Evolutionary conservation across 2,797 vertebrate species (phyloP), one percentile per base, ranked within the genome.

Genomic region (Alcedo quadribrachys): DNA sequence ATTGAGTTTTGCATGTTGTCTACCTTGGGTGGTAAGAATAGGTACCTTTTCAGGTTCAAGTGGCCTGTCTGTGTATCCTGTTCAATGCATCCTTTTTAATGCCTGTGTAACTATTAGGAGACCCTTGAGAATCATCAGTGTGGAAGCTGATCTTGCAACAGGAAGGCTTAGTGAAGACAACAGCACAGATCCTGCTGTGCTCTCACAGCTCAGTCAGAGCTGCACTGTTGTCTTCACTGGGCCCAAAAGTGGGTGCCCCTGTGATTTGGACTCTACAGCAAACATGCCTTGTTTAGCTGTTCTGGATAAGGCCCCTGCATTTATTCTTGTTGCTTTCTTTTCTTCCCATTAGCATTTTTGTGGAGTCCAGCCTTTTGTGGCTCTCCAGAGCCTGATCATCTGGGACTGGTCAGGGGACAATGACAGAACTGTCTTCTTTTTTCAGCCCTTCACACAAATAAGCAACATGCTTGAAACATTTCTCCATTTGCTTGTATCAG

Each of bases 341-440:
- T 92, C 95, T 95, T 94, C 88, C 88, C 89, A 35, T 96, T 89
- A 91, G 92, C 43, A 35, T 91, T 91, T 93, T 95, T 96, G 89
- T 94, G 86, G 89, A 96, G 95, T 89, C 93, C 95, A 73, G 90
- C 86, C 91, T 94, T 90, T 85, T 66, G 67, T 0, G 68, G 85
- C 70, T 92, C 79, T 87, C 65, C 77, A 95, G 94, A 96, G 93
- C 96, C 92, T 93, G 95, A 96, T 95, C 96, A 96, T 96, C 90
- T 97, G 96, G 95, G 96, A 96, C 96, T 96, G 97, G 96, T 97
- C 96, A 95, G 97, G 97, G 97, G 97, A 97, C 97, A 97, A 97
- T 97, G 97, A 98, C 97, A 98, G 97, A 98, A 97, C 97, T 97
- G 97, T 97, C 96, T 94, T 97, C 89, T 95, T 97, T 96, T 96